Evolutionary conservation across 2,113 vertebrate genomes (phyloP), one percentile per base, ranked within the genome.

Genomic region (Bombycilla garrulus): DNA sequence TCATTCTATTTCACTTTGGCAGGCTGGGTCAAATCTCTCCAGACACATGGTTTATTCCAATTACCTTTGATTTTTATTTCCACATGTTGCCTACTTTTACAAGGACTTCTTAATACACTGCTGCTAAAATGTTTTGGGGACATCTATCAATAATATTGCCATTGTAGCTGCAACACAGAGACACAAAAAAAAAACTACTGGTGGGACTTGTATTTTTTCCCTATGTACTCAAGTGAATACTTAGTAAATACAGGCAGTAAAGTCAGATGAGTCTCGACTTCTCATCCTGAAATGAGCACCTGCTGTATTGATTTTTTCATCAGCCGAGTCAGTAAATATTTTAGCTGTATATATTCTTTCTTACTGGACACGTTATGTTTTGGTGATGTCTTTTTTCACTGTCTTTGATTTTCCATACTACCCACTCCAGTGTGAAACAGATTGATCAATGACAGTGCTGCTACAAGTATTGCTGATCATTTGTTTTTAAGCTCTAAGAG

Each of bases 371-470:
- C 6, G 7, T 56, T 70, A 64, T 20, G 19, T 62, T 83, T 88
- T 78, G 22, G 40, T 92, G 72, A 74, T 67, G 8, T 40, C n/a
- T 81, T 92, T 92, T 90, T 82, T 77, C 64, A 71, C 15, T 16
- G 54, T 28, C 67, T 95, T 92, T 94, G 76, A 80, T 92, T 90
- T 95, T 93, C 67, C 78, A 11, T 58, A 50, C 18, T 65, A 54
- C 8, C 18, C 19, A 56, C 44, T 81, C 20, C 33, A 44, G 58
- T 36, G 47, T 90, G 48, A 95, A 89, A 81, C 48, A 90, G 38
- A 58, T 77, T 79, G 15, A 72, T 79, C 81, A 72, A 31, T 70
- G 22, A 24, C 44, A 31, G n/a, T 67, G 15, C 36, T 2, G 14
- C 24, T 79, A 24, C 50, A 92, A 69, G n/a, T 15, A 28, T 10